Conservation (phyloP, 1,140 invertebrate genomes). For the Saccostrea echinata region DNA sequence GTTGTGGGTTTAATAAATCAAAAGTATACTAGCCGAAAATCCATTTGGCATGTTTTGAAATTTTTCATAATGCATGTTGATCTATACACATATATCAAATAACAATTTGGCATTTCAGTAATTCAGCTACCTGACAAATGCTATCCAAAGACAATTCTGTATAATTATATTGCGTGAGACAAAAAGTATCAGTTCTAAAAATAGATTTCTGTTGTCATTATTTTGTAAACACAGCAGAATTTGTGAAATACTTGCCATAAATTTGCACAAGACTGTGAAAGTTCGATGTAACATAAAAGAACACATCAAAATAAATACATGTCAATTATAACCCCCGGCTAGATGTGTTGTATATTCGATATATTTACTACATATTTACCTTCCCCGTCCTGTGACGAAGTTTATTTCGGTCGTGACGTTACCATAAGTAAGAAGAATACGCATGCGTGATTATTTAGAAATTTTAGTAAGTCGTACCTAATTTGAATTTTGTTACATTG, state of each 20-base stretch:
- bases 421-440: neutral
- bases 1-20: too few relatives aligned
- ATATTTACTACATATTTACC: neutral
- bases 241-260: neutral
- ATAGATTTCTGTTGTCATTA: neutral
- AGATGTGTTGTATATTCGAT: neutral
- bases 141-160: too few relatives aligned
- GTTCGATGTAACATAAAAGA: neutral
- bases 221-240: neutral
- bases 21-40: too few relatives aligned
- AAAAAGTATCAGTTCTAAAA: constrained; percentile 27
- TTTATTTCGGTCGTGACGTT: constrained; percentile 28
- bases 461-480: neutral
- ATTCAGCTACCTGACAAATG: too few relatives aligned
- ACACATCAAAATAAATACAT: constrained; percentile 9
- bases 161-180: neutral
- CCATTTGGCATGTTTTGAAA: too few relatives aligned
- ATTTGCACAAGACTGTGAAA: neutral
- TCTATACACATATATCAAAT: too few relatives aligned
- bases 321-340: neutral
- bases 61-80: too few relatives aligned
- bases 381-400: constrained; percentile 24
- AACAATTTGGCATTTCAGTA: too few relatives aligned
- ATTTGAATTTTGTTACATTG: too few relatives aligned
- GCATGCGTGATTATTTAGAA: neutral